Evolutionary conservation across 2,888 invertebrate species (phyloP), one percentile per base, ranked within the genome.

Genomic region (Agrilus cyanescens): DNA sequence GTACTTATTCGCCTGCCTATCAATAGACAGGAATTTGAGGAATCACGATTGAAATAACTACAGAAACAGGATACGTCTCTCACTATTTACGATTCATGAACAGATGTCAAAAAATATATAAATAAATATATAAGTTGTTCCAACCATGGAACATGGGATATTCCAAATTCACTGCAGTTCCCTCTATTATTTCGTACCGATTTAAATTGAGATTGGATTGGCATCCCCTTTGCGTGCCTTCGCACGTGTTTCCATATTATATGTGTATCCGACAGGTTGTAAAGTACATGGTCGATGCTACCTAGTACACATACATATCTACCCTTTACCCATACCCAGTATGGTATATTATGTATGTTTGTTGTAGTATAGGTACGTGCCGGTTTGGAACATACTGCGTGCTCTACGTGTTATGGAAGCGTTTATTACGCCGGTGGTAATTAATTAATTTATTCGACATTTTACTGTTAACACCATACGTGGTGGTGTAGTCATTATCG

Each of bases 381-480:
- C 29, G 38, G 38, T 37, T 35, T 32, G 38, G 35, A 14, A 45
- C 48, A 48, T 46, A 43, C 33, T 45, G 49, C 52, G 51, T 53
- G 50, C 49, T 51, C 50, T 48, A 50, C 50, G 51, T 52, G 50
- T 53, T 54, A 51, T 51, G 46, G 51, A 45, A 46, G 45, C 44
- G 46, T 46, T 49, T 48, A 51, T 50, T 50, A 46, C 49, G 45
- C 49, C 41, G 46, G 46, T 33, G 42, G 50, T 50, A 52, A 54
- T 54, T 51, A 53, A 51, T 54, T 51, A 54, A 54, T 54, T 54
- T 50, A 53, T 46, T 32, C 30, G 20, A 34, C 12, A 43, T 40
- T 45, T 45, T 43, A 43, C 15, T 32, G 18, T 30, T 20, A 38
- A 32, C 25, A 16, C 30, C 29, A 13, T 36, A 16, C 36, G 20